phyloP scores from a whole-genome alignment of 2,113 vertebrate species.

The Alethe castanea region DNA sequence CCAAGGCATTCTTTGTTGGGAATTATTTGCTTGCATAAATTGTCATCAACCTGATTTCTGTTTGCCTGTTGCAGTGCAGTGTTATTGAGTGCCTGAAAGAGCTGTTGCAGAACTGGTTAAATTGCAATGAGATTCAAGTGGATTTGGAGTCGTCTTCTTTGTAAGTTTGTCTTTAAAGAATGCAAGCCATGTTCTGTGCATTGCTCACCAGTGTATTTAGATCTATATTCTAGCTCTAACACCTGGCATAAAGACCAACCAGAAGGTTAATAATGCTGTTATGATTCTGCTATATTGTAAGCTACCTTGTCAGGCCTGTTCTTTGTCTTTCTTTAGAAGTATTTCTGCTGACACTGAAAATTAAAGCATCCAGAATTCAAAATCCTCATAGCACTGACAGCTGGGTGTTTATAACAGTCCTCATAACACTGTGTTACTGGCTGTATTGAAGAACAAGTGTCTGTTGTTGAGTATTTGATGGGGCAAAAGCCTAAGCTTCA shows the following conservation, averaged over 20 bases:
- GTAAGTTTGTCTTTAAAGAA: slow-evolving; percentile 63
- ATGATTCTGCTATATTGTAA: neutral
- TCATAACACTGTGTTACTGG: neutral
- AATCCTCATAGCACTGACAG: neutral
- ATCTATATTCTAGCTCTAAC: neutral
- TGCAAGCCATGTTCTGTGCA: neutral
- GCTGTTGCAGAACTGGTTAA: slow-evolving; percentile 90
- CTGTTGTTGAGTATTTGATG: neutral
- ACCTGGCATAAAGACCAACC: neutral
- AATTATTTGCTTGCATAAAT: neutral
- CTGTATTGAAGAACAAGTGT: neutral
- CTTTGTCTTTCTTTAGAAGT: neutral
- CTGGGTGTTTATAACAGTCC: neutral
- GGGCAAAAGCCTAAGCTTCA: neutral
- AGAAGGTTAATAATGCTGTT: neutral
- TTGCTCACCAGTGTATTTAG: neutral
- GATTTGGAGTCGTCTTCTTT: slow-evolving; percentile 45
- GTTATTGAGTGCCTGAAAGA: slow-evolving; percentile 84
- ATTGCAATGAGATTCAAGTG: slow-evolving; percentile 72
- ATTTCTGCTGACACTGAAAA: neutral
- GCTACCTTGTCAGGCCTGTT: neutral
- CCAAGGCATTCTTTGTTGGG: neutral
- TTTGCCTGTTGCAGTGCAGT: slow-evolving; percentile 78
- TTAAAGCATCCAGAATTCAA: neutral
- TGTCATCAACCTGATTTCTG: neutral